phyloP scores from a whole-genome alignment of 2,797 vertebrate genomes.

The Astyanax mexicanus region DNA sequence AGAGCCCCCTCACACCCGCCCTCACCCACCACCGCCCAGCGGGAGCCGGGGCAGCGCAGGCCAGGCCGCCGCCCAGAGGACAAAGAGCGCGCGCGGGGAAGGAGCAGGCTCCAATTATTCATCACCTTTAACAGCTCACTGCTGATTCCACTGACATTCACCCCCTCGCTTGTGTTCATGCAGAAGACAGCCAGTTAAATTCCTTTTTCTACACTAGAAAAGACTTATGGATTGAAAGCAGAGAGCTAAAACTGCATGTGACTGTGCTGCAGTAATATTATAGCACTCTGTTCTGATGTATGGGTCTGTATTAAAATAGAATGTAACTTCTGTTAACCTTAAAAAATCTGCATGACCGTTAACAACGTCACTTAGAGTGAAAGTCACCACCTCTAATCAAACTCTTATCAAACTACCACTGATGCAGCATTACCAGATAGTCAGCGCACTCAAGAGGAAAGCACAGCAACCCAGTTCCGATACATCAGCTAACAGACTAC shows the following conservation, averaged over 20 bases:
- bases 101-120: conserved; percentile 36
- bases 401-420: no score
- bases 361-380: no score
- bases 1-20: conserved; percentile 12
- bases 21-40: conserved; percentile 32
- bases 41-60: conserved; percentile 14
- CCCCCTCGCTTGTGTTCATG: conserved; percentile 11
- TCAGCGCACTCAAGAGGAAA: no score
- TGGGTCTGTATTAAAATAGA: not conserved
- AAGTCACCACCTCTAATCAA: no score
- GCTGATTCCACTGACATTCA: conserved; percentile 33
- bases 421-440: no score
- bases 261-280: not conserved
- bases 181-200: conserved; percentile 14
- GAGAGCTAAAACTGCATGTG: not conserved
- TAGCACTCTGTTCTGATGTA: not conserved
- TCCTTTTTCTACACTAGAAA: not conserved
- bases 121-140: conserved; percentile 25
- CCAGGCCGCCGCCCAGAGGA: conserved; percentile 16
- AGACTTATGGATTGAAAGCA: not conserved
- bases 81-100: conserved; percentile 19
- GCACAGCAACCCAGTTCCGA: no score
- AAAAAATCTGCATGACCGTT: no score
- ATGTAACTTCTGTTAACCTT: no score
- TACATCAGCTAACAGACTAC: no score